Evolutionary conservation across 2,888 invertebrate species (phyloP).

Genomic region (Geotrupes spiniger): DNA sequence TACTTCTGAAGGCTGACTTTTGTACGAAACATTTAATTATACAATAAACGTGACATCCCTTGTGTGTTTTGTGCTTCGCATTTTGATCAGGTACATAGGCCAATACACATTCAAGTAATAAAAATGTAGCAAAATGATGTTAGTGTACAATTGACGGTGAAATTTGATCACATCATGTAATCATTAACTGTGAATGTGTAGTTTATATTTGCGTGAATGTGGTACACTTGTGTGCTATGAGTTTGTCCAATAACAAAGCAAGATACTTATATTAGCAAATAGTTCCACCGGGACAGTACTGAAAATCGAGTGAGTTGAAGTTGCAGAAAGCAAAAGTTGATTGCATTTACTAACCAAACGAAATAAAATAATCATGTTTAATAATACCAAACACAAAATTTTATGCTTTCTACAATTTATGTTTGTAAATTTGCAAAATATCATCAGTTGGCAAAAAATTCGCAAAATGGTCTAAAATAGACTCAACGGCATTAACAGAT

Average conservation of each 20-base stretch:
- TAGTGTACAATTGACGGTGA: constrained; percentile 15
- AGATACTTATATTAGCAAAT: constrained; percentile 22
- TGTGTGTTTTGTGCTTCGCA: constrained; percentile 12
- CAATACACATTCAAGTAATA: constrained; percentile 28
- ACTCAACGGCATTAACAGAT: no score
- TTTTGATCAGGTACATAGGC: constrained; percentile 24
- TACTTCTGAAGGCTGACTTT: constrained; percentile 21
- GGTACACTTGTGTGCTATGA: constrained; percentile 29
- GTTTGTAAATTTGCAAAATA: no score
- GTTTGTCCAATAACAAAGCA: constrained; percentile 25
- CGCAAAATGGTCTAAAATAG: no score
- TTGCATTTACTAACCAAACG: neutral
- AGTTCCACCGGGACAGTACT: constrained; percentile 42
- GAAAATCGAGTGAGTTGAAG: constrained; percentile 32
- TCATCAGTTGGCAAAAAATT: no score
- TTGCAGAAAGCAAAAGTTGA: neutral
- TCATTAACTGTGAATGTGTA: constrained; percentile 30
- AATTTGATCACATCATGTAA: constrained; percentile 16
- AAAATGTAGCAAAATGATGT: constrained; percentile 23
- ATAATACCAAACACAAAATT: neutral
- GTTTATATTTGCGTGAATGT: constrained; percentile 31
- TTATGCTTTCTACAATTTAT: no score
- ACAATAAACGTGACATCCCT: constrained; percentile 12
- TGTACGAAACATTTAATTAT: constrained; percentile 14
- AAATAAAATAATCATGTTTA: neutral